These are phyloP conservation scores for Cerceris ruficornis DNA, from an alignment of 2,888 invertebrate genomes.

Conservation along the genomic window DNA sequence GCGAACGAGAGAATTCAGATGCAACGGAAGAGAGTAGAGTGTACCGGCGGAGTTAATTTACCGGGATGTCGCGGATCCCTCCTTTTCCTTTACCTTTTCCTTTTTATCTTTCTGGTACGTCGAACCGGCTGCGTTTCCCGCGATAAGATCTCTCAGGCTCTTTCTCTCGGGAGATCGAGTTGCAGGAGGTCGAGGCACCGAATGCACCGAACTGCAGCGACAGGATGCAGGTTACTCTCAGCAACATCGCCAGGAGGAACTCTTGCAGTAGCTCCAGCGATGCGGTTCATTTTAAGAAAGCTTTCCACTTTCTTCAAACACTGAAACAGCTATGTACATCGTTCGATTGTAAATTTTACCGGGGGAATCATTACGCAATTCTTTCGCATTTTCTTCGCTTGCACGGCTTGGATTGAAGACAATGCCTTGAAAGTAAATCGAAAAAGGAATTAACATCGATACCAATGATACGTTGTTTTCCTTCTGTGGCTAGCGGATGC, in stretches of 20 bases:
- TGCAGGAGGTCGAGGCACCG: slow-evolving; percentile 65
- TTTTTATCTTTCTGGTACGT: slow-evolving; percentile 64
- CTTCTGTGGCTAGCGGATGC: no score
- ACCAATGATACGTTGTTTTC: no score
- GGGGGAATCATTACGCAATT: not conserved
- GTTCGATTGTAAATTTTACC: slow-evolving; percentile 1
- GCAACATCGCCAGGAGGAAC: slow-evolving; percentile 14
- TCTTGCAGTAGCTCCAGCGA: slow-evolving; percentile 13
- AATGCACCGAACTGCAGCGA: slow-evolving; percentile 58
- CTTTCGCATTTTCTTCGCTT: not conserved
- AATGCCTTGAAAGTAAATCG: no score
- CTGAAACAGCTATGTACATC: not conserved
- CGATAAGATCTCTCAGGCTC: slow-evolving; percentile 63
- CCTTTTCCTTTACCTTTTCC: slow-evolving; percentile 40
- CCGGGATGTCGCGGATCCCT: slow-evolving; percentile 66
- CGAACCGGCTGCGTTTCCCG: slow-evolving; percentile 70
- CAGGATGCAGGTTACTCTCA: slow-evolving; percentile 62
- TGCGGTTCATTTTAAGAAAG: slow-evolving; percentile 35
- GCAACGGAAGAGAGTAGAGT: slow-evolving; percentile 54
- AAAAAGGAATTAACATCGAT: no score
- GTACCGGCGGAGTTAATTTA: slow-evolving; percentile 65
- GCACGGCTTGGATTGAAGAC: no score
- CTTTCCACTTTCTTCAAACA: slow-evolving; percentile 13
- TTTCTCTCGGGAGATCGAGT: slow-evolving; percentile 67
- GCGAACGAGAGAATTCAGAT: slow-evolving; percentile 48